phyloP scores from a whole-genome alignment of 2,888 invertebrate species.

The Eilema depressum region DNA sequence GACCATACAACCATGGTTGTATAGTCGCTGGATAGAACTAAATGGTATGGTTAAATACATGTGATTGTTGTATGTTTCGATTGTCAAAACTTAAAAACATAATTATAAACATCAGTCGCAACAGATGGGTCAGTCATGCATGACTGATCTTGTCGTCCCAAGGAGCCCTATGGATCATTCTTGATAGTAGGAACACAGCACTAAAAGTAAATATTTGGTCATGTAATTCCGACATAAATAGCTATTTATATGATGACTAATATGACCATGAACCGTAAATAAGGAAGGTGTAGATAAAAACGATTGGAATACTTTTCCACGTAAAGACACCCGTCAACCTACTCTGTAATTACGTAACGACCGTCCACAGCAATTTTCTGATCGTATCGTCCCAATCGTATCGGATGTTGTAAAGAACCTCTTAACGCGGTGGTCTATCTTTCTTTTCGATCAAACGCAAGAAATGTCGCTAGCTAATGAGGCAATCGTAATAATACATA shows the following conservation, averaged over 20 bases:
- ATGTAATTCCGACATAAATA: not conserved
- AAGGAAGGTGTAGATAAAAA: not conserved
- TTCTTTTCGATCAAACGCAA: conserved; percentile 54
- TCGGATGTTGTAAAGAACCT: conserved; percentile 51
- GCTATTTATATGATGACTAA: not conserved
- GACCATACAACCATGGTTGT: no score
- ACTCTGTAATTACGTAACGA: conserved; percentile 11
- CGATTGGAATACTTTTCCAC: not conserved
- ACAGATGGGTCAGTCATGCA: not conserved
- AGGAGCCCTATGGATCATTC: not conserved
- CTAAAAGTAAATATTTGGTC: not conserved
- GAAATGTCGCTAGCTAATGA: conserved; percentile 59
- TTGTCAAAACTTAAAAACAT: not conserved
- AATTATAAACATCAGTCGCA: not conserved
- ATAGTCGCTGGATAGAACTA: no score
- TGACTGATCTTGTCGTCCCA: not conserved
- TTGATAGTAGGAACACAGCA: not conserved
- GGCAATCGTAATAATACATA: conserved; percentile 48
- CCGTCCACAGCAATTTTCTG: conserved; percentile 25
- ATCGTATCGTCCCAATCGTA: conserved; percentile 44
- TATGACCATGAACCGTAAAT: not conserved
- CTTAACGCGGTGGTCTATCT: conserved; percentile 48
- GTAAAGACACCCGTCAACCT: not conserved
- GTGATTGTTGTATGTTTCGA: no score
- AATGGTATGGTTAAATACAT: no score